Conservation (phyloP, 2,888 invertebrate genomes). For the Thereva nobilitata region DNA sequence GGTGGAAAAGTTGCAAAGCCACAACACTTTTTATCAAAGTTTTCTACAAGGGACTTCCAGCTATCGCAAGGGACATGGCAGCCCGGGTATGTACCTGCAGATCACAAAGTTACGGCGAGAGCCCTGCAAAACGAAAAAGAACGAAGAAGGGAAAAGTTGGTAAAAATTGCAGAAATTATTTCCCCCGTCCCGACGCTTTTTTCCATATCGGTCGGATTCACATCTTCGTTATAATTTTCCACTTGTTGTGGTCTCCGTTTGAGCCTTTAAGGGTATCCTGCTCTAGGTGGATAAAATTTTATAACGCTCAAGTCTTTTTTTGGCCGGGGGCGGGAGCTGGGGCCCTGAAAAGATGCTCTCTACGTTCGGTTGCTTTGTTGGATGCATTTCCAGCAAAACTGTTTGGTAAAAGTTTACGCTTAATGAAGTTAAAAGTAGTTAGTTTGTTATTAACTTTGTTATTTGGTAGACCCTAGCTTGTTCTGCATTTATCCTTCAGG, state of each 20-base stretch:
- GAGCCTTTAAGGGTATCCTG: conserved; percentile 1
- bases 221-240: conserved; percentile 36
- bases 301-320: too few relatives aligned
- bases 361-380: conserved; percentile 7
- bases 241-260: conserved; percentile 35
- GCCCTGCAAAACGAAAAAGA: conserved; percentile 3
- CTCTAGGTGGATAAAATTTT: too few relatives aligned
- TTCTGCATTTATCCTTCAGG: background rate
- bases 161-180: conserved; percentile 27
- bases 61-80: conserved; percentile 12
- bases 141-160: conserved; percentile 11
- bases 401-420: conserved; percentile 34
- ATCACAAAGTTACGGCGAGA: conserved; percentile 3
- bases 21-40: conserved; percentile 31
- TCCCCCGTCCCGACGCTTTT: conserved; percentile 1
- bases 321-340: background rate
- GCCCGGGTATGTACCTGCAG: conserved; percentile 7
- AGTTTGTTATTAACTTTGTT: conserved; percentile 29
- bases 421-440: conserved; percentile 36
- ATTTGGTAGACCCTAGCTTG: conserved; percentile 21
- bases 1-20: conserved; percentile 22
- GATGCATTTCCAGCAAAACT: conserved; percentile 28
- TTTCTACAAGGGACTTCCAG: conserved; percentile 21
- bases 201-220: conserved; percentile 29
- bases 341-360: conserved; percentile 9